Conservation (phyloP, 2,113 vertebrate species). For the Pygoscelis adeliae region DNA sequence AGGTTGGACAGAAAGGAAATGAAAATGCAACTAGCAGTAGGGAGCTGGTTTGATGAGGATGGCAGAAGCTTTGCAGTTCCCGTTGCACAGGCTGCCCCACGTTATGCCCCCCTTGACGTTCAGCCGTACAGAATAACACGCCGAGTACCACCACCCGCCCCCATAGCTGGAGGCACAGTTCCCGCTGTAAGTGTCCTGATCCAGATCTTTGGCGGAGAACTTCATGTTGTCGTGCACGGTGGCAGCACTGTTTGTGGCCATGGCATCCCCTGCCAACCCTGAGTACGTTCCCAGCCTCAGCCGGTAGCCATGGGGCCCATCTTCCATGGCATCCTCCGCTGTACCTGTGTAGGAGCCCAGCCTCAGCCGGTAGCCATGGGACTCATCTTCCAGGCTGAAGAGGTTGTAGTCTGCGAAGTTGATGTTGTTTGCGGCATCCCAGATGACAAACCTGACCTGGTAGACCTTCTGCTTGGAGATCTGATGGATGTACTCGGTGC, state of each 20-base stretch:
- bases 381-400: not conserved
- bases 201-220: not conserved
- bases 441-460: conserved; percentile 17
- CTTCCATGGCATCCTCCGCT: too few relatives aligned
- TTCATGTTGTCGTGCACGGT: not conserved
- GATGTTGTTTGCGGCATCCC: not conserved
- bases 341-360: too few relatives aligned
- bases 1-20: not conserved
- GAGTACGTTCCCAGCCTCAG: not conserved
- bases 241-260: not conserved
- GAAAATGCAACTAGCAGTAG: not conserved
- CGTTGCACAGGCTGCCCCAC: not conserved
- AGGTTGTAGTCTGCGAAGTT: conserved; percentile 13
- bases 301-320: not conserved
- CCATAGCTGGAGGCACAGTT: not conserved
- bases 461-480: conserved; percentile 5
- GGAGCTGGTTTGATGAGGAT: conserved; percentile 8
- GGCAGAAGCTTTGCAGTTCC: not conserved
- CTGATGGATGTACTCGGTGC: not conserved
- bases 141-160: conserved; percentile 11
- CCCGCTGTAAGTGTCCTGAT: not conserved
- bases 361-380: not conserved
- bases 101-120: not conserved
- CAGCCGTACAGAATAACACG: not conserved
- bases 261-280: not conserved